Percentiles rank a stretch among this genome's conserved stretches.
Evolutionary conservation across 2,888 invertebrate genomes (phyloP).

Genomic region (Lasioglossum malachurum): DNA sequence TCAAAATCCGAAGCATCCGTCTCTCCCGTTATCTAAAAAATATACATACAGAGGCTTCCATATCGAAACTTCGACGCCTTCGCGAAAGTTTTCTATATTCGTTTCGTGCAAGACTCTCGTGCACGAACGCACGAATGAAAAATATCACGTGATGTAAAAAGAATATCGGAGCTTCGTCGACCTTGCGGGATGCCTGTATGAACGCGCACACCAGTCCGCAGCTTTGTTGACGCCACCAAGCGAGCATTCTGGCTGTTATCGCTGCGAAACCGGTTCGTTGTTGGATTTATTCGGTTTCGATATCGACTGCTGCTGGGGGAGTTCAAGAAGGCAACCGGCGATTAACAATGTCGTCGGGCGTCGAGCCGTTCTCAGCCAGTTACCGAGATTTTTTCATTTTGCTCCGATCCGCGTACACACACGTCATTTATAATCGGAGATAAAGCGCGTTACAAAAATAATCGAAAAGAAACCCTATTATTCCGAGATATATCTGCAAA

Average conservation of each 20-base stretch:
- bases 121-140: constrained; percentile 21
- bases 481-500: constrained; percentile 45
- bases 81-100: constrained; percentile 1
- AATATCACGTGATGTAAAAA: constrained; percentile 43
- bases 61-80: background rate
- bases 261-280: constrained; percentile 76
- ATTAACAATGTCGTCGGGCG: constrained; percentile 67
- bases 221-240: constrained; percentile 78
- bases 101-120: background rate
- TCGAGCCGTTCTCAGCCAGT: constrained; percentile 60
- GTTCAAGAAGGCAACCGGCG: constrained; percentile 78
- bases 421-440: constrained; percentile 37
- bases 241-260: constrained; percentile 71
- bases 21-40: background rate
- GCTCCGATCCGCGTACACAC: constrained; percentile 44
- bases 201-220: constrained; percentile 39
- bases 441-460: constrained; percentile 42
- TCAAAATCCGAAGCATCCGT: background rate
- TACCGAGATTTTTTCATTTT: constrained; percentile 46
- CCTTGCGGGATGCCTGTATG: constrained; percentile 43
- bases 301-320: constrained; percentile 77
- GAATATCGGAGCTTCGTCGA: constrained; percentile 43
- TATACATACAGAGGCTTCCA: background rate
- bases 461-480: constrained; percentile 37
- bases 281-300: constrained; percentile 79